Base-by-base conservation (phyloP, 2,888 invertebrate species). In the Nomada lathburiana region DNA sequence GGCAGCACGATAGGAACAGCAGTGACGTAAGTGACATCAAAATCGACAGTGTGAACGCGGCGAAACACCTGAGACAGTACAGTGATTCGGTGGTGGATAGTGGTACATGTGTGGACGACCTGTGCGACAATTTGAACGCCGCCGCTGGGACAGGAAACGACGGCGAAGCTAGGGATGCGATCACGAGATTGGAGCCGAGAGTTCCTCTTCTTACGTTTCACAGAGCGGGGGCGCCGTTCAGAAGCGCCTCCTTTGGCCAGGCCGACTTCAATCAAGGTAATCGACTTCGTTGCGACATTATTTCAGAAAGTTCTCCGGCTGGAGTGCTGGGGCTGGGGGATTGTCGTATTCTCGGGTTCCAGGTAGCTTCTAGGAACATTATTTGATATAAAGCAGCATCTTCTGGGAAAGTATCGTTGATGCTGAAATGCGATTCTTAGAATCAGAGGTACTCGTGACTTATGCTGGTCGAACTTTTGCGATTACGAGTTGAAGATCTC, bases 241-340 rank as follows among this genome's bases (percentile, higher is more conserved):
- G 98, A 55, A 97, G 97, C 91, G 97, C 97, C 9, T 98, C 98
- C 10, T 98, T 98, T 92, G 97, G 98, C 0, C 97, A 98, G 94
- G 97, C 97, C 82, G 98, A 98, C 93, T 97, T 96, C 90, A 95
- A 88, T 86, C 91, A 92, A 88, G 93, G 93, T 93, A 85, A 88
- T 44, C 23, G 47, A 18, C 26, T 23, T 7, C 29, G 52, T 60
- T 10, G 2, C 18, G 2, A 59, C 23, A 36, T 50, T 50, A 23
- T 59, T 50, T 78, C 26, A 57, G 26, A 44, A 55, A 60, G 18
- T 26, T 57, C 57, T 26, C 4, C 5, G 57, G 13, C 0, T 16
- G 47, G 47, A 3, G 10, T 13, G 47, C 47, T 13, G 47, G 16
- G 10, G 16, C 3, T 47, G 36, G 50, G 16, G 7, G 18, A 50